Evolutionary conservation across 2,113 vertebrate genomes (phyloP), one percentile per base, ranked within the genome.

Genomic region (Ptychochromis oligacanthus): DNA sequence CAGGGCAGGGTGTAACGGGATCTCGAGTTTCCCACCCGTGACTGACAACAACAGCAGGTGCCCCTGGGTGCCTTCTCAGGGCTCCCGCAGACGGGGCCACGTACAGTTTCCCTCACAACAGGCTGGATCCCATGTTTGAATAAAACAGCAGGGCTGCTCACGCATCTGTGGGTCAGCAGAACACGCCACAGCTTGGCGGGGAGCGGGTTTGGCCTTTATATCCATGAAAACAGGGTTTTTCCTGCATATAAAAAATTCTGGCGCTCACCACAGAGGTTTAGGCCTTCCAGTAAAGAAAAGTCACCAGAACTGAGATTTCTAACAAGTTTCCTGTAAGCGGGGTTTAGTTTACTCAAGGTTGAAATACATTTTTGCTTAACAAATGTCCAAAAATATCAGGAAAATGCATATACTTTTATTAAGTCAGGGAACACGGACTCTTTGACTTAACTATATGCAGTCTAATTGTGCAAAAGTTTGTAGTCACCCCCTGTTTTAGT

Each of bases 31-130:
- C 90, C 85, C 76, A 64, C 86, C 34, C 10, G 75, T 91, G 94
- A 96, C 79, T 88, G 94, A 95, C 92, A 82, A 54, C 85, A 67
- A 74, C 95, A 96, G 92, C 95, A 95, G 94, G 93, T 92, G 86
- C 65, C 60, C 62, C 6, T 11, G 14, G 36, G 75, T 77, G 82
- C 57, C 52, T 83, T 90, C 84, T 82, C 82, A 67, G 62, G 65
- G 20, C 80, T 75, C 65, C 72, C 67, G 34, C 75, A 85, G 11
- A 70, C 43, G 18, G 74, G 4, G 13, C 74, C 8, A 34, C 5
- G 2, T 54, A 76, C 49, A 67, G 57, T 83, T 77, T 85, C 67
- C 67, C 26, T 28, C 2, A 79, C 67, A 72, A 58, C 28, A 55
- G 52, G 18, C 76, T 72, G 6, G 70, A 52, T 85, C 61, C 57